Evolutionary conservation across 1,140 invertebrate species (phyloP), one percentile per base, ranked within the genome.

Genomic region (Drosophila busckii): DNA sequence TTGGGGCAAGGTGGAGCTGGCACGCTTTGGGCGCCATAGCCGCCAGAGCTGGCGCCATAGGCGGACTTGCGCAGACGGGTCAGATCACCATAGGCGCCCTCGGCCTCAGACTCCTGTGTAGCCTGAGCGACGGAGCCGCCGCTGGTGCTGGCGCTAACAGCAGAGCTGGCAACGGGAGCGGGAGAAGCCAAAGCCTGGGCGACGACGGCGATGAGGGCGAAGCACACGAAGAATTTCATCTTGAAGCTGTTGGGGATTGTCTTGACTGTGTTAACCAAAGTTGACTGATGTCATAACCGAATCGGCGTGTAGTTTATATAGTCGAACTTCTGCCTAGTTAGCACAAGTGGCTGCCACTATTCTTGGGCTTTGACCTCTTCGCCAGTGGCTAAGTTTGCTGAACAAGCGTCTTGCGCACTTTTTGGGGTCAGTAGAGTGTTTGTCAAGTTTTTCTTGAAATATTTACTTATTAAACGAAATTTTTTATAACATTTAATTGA

Each of bases 171-270:
- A 35, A 83, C 8, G 41, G 83, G 38, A 23, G 67, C 76, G 49
- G n/a, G n/a, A n/a, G n/a, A n/a, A n/a, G n/a, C n/a, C n/a, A n/a
- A n/a, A n/a, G n/a, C n/a, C n/a, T n/a, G n/a, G 45, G 66, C 70
- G 20, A 41, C 48, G 38, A 70, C 15, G 29, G 75, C 70, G 38
- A 83, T 9, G 41, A 83, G 38, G 20, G 67, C 76, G 49, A 84
- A 61, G 67, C 70, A 83, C 63, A 83, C 76, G 17, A 83, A 78
- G 62, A 69, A 78, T 76, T 83, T 83, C 76, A 83, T 83, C 46
- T 68, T 83, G 26, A 48, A 61, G 54, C 20, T 48, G 49, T 20
- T 60, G 4, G 9, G 34, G n/a, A n/a, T n/a, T n/a, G n/a, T n/a
- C 17, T 42, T 48, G 35, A 23, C 50, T 55, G 53, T 35, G 56